Conservation (phyloP, 1,140 invertebrate genomes). For the Drosophila littoralis region DNA sequence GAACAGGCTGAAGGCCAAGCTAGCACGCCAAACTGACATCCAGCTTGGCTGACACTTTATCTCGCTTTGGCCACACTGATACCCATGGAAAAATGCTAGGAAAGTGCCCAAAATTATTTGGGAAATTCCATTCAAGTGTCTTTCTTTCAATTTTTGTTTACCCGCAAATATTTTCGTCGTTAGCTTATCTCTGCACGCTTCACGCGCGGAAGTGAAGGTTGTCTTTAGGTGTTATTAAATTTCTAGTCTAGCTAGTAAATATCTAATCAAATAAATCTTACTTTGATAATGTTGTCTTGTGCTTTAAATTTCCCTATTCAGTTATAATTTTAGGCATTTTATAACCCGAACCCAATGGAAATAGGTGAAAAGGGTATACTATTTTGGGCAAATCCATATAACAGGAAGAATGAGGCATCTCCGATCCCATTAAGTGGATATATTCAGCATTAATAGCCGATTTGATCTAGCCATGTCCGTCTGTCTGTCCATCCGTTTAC, state of each 20-base stretch:
- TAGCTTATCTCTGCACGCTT: background rate
- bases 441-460: no score
- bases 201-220: background rate
- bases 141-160: background rate
- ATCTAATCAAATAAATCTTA: background rate
- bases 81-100: background rate
- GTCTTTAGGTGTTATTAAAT: background rate
- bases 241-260: background rate
- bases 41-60: constrained; percentile 1
- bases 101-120: background rate
- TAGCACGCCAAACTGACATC: background rate
- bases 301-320: background rate
- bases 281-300: background rate
- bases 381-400: no score
- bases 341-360: background rate
- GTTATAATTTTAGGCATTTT: no score
- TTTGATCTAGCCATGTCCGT: no score
- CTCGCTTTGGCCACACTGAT: background rate
- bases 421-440: no score
- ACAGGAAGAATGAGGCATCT: no score
- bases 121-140: constrained; percentile 10
- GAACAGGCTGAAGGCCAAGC: background rate
- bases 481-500: no score
- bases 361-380: no score
- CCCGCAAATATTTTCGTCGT: background rate